These are phyloP conservation scores for Tachina grossa DNA, from an alignment of 2,888 invertebrate species.

Conservation along the genomic window DNA sequence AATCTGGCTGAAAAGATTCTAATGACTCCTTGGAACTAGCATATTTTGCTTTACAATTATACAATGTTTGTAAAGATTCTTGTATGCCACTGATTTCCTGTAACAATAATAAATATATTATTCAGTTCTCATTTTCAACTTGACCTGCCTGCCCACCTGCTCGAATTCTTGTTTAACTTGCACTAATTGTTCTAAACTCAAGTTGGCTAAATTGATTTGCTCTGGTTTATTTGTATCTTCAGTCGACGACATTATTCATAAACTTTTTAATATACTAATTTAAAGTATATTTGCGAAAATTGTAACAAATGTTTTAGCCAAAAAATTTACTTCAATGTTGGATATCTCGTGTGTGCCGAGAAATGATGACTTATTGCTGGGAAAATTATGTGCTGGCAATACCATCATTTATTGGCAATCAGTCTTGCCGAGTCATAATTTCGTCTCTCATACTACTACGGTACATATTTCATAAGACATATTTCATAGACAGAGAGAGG, in stretches of 20 bases:
- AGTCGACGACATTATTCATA: conserved; percentile 74
- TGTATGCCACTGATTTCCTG: conserved; percentile 94
- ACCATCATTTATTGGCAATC: background rate
- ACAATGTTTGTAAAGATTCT: conserved; percentile 94
- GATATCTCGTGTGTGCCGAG: conserved; percentile 53
- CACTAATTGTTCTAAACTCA: conserved; percentile 91
- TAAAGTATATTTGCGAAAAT: conserved; percentile 66
- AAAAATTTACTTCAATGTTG: conserved; percentile 33
- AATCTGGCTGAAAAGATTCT: conserved; percentile 89
- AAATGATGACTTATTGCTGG: conserved; percentile 55
- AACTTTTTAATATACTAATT: conserved; percentile 56
- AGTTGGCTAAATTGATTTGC: conserved; percentile 91
- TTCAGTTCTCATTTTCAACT: conserved; percentile 48
- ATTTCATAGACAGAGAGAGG: too few species aligned
- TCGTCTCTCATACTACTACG: background rate
- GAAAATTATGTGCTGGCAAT: conserved; percentile 41
- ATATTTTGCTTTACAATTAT: conserved; percentile 95
- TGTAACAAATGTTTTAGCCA: conserved; percentile 72
- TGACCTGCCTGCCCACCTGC: conserved; percentile 84
- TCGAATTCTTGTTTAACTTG: conserved; percentile 94
- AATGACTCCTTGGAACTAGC: conserved; percentile 93
- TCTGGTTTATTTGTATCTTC: conserved; percentile 85
- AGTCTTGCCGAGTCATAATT: background rate
- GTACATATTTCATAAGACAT: too few species aligned
- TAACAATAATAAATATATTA: conserved; percentile 74